These are phyloP conservation scores for Muntiacus muntjak DNA, from an alignment of 2,113 vertebrate species.

Conservation along the genomic window DNA sequence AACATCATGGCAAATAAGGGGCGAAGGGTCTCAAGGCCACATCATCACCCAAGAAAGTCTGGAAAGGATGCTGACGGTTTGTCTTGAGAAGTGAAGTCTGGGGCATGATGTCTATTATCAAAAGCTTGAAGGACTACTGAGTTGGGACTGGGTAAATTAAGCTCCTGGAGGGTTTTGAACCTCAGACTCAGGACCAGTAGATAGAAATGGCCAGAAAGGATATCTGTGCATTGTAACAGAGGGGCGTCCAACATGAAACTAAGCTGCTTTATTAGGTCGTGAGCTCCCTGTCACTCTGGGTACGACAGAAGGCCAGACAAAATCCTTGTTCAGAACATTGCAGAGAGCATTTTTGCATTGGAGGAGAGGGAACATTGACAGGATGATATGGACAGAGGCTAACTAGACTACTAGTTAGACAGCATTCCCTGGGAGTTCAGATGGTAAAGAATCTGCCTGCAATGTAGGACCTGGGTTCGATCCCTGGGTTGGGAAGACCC, in stretches of 20 bases:
- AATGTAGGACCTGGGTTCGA: fast-evolving
- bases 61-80: not conserved
- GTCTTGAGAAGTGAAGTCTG: not conserved
- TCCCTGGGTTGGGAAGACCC: not conserved
- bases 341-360: not conserved
- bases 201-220: not conserved
- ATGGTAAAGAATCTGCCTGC: not conserved
- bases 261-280: not conserved
- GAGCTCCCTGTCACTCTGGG: not conserved
- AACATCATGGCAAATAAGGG: not conserved
- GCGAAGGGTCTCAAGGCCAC: fast-evolving
- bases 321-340: not conserved
- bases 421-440: not conserved
- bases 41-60: not conserved
- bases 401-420: not conserved
- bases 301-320: not conserved
- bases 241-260: not conserved
- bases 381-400: not conserved
- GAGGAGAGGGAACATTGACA: not conserved
- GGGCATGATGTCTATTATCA: not conserved
- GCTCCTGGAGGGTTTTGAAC: not conserved
- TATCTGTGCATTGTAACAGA: not conserved
- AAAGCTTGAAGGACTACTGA: not conserved
- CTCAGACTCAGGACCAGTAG: not conserved
- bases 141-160: too few relatives aligned